Evolutionary conservation across 2,888 invertebrate genomes (phyloP), one percentile per base, ranked within the genome.

Genomic region (Platynereis dumerilii): DNA sequence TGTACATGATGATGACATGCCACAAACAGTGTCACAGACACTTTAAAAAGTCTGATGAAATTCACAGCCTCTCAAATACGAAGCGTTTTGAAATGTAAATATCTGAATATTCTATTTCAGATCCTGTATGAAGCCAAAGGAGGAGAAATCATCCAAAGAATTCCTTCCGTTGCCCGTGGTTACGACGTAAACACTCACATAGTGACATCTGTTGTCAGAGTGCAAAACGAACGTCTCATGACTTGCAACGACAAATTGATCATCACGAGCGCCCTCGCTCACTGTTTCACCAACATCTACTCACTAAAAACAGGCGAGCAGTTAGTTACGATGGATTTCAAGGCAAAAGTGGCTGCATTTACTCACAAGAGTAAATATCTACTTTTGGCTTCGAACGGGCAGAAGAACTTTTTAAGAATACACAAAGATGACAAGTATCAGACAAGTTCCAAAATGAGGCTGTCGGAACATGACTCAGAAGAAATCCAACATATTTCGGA

Each of bases 141-240:
- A 48, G 48, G 48, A 20, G 48, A 48, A 48, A 48, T 48, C 20
- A 48, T 48, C n/a, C 48, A 48, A n/a, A 48, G 22, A 48, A 48
- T 48, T 48, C 48, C 48, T 20, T n/a, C 48, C 5, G 22, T 48
- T 5, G 22, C 22, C 5, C 48, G 48, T n/a, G 22, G 3, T 22
- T 48, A 20, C 17, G 48, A 48, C 17, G n/a, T 22, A 5, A n/a
- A 10, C 48, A 12, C 48, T 10, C n/a, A n/a, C 17, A n/a, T 10
- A n/a, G 20, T 22, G 22, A 48, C n/a, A 48, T 48, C 48, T 20
- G 22, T 22, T 48, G 22, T 48, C 7, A 48, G 48, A 48, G 3
- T 48, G 3, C 48, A 48, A n/a, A 48, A 48, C 22, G 48, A 48
- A 48, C n/a, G 22, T n/a, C n/a, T 48, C n/a, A 22, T 48, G 22